phyloP scores from a whole-genome alignment of 2,113 vertebrate species.

The Notothenia rossii region DNA sequence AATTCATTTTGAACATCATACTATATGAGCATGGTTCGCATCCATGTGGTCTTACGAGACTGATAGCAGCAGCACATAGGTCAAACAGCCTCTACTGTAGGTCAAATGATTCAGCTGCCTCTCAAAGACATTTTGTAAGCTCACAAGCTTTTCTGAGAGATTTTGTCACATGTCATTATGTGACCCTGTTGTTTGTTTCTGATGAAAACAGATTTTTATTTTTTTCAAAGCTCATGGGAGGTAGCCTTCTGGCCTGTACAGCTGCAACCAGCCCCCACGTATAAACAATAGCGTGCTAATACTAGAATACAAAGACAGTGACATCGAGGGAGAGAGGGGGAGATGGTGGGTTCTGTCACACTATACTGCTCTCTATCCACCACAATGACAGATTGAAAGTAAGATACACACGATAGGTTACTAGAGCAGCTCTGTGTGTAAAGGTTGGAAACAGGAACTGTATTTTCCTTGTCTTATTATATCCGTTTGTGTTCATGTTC shows the following conservation, averaged over 20 bases:
- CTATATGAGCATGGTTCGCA: neutral
- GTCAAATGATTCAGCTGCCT: slow-evolving; percentile 62
- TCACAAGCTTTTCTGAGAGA: slow-evolving; percentile 40
- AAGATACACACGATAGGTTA: slow-evolving; percentile 3
- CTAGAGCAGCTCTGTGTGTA: slow-evolving; percentile 14
- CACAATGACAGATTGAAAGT: slow-evolving; percentile 59
- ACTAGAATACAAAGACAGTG: slow-evolving; percentile 55
- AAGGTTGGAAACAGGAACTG: slow-evolving; percentile 2
- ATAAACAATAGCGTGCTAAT: slow-evolving; percentile 62
- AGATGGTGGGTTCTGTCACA: slow-evolving; percentile 35
- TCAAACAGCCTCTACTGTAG: slow-evolving; percentile 55
- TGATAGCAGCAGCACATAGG: slow-evolving; percentile 49
- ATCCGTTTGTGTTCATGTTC: slow-evolving; percentile 33
- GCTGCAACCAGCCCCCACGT: slow-evolving; percentile 78
- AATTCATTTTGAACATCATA: slow-evolving; percentile 14
- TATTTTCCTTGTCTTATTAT: slow-evolving; percentile 16
- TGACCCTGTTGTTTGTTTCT: slow-evolving; percentile 69
- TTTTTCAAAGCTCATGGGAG: slow-evolving; percentile 56
- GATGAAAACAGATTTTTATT: slow-evolving; percentile 61
- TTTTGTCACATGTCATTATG: slow-evolving; percentile 69
- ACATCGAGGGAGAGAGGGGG: slow-evolving; percentile 1
- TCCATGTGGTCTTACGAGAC: slow-evolving; percentile 20
- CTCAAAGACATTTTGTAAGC: slow-evolving; percentile 43
- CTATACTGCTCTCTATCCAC: slow-evolving; percentile 60
- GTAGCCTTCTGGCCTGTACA: slow-evolving; percentile 72